phyloP scores from a whole-genome alignment of 2,113 vertebrate species.

The Elaphurus davidianus region DNA sequence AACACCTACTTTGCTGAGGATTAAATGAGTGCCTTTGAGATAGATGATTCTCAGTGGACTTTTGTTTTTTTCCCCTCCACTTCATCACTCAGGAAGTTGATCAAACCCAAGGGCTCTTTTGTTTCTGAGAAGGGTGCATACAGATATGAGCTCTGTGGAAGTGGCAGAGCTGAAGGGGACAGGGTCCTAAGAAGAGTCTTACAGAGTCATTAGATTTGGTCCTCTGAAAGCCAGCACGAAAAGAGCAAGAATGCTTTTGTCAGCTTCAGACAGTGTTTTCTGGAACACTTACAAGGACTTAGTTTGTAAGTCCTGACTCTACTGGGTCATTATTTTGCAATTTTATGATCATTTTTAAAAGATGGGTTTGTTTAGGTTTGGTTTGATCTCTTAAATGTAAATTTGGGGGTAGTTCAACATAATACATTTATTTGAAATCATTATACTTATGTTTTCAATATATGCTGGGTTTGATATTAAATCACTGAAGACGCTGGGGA shows the following conservation, averaged over 20 bases:
- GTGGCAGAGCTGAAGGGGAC: not conserved
- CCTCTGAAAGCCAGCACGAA: not conserved
- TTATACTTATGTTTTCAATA: constrained; percentile 39
- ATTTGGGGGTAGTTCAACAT: not conserved
- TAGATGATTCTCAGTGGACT: not conserved
- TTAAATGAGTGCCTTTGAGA: not conserved
- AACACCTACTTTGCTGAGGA: not conserved
- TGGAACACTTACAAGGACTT: not conserved
- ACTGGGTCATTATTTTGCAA: not conserved
- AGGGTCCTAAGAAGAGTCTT: not conserved
- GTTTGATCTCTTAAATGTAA: not conserved
- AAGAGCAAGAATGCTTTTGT: not conserved
- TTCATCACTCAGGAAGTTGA: not conserved
- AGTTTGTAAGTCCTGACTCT: not conserved
- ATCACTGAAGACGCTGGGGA: not conserved
- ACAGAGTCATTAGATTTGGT: not conserved
- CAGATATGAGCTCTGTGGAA: not conserved
- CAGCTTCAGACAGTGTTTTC: rapidly evolving
- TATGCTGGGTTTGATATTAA: not conserved
- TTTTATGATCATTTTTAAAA: not conserved
- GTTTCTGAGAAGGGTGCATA: not conserved
- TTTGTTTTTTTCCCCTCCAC: not conserved
- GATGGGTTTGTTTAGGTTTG: not conserved
- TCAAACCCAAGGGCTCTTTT: not conserved
- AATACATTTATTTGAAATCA: not conserved